Conservation (phyloP, 2,113 vertebrate species). For the Origma solitaria region DNA sequence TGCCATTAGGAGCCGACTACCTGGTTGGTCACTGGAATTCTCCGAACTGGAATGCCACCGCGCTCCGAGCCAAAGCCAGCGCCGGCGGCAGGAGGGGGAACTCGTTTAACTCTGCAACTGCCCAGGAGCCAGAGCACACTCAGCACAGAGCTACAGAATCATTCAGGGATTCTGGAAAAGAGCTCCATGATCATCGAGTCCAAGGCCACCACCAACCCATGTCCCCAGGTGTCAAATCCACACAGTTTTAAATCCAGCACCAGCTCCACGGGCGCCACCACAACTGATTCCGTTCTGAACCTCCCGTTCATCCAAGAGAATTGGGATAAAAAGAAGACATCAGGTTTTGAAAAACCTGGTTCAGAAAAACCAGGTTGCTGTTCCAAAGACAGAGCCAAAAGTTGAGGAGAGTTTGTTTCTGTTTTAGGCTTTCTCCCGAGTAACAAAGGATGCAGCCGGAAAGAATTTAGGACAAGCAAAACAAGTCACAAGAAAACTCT, state of each 20-base stretch:
- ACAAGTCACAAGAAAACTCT: neutral
- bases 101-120: neutral
- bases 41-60: neutral
- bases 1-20: constrained; percentile 30
- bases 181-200: neutral
- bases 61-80: neutral
- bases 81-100: neutral
- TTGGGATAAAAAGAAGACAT: neutral
- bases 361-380: neutral
- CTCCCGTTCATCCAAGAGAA: neutral
- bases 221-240: neutral
- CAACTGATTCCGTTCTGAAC: rapidly evolving
- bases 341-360: too few relatives aligned
- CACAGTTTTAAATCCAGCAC: neutral
- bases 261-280: rapidly evolving
- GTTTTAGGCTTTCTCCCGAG: neutral
- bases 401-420: neutral
- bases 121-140: neutral
- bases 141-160: neutral
- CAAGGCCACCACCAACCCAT: neutral
- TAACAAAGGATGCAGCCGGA: neutral
- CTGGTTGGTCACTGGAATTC: constrained; percentile 38
- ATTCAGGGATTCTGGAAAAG: neutral
- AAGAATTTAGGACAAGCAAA: neutral
- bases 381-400: neutral